phyloP scores from a whole-genome alignment of 2,797 vertebrate species.

The Acrocephalus scirpaceus region DNA sequence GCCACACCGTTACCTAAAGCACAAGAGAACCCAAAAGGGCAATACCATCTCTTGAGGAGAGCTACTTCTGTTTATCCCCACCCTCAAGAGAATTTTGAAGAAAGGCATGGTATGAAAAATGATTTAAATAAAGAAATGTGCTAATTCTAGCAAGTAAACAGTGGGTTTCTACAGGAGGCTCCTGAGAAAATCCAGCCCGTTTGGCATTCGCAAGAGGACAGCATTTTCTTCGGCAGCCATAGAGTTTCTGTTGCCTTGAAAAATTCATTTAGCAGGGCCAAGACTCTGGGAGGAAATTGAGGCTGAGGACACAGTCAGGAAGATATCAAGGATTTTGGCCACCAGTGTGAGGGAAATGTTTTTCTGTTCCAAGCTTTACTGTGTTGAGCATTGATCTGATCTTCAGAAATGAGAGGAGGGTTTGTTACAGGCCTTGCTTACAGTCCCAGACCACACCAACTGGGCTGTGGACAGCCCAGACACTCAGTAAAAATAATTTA shows the following conservation, averaged over 20 bases:
- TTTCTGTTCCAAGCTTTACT: neutral
- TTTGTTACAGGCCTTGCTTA: neutral
- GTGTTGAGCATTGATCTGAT: neutral
- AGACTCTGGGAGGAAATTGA: neutral
- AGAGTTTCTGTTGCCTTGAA: neutral
- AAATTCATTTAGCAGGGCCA: neutral
- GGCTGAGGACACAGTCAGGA: neutral
- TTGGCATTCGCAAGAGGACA: fast-evolving
- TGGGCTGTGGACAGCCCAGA: neutral
- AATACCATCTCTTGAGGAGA: neutral
- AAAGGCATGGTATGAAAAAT: neutral
- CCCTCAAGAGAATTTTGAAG: neutral
- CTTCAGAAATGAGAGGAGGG: neutral
- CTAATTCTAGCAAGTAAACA: neutral
- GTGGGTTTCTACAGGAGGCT: neutral
- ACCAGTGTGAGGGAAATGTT: neutral
- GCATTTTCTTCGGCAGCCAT: neutral
- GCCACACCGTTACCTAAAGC: neutral
- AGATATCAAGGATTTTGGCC: neutral
- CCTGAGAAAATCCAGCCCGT: neutral
- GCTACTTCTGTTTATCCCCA: neutral
- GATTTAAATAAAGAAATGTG: neutral
- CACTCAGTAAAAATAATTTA: neutral
- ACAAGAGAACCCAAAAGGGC: neutral
- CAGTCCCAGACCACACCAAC: neutral